Evolutionary conservation across 2,797 vertebrate species (phyloP), one percentile per base, ranked within the genome.

Genomic region (Remorina albescens): DNA sequence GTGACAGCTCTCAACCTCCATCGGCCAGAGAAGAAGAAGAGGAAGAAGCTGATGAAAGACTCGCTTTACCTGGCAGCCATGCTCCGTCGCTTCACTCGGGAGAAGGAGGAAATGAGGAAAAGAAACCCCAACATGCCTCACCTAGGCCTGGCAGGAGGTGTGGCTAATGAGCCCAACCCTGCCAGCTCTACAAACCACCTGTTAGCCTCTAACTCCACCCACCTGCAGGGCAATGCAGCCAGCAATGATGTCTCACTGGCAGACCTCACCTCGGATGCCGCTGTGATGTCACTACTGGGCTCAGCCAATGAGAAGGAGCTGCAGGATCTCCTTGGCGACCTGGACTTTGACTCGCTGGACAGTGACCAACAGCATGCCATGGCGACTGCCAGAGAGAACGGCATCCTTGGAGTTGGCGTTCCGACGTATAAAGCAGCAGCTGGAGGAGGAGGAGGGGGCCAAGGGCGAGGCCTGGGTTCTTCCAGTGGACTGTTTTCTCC

Each of bases 21-120:
- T 62, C 96, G 96, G 46, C 96, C 96, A 6, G 97, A 99, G 89
- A 99, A 99, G 91, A 95, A 95, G 90, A 98, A 97, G 95, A 96
- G 96, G 81, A 99, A 98, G 93, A 98, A 97, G 78, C 81, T 97
- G 53, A 97, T 97, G 91, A 99, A 98, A 90, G 96, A 99, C 88
- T 97, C 97, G 0, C 90, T 97, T 57, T 97, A 96, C 73, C 87
- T 99, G 84, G 96, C 97, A 54, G 97, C 97, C 86, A 99, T 99
- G 97, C 94, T 99, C 57, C 93, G 94, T 55, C 97, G 97, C 85
- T 99, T 99, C 93, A 95, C 96, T 39, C 96, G 95, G 66, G 97
- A 99, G 89, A 99, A 99, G 88, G 97, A 99, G 89, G 96, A 96
- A 58, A 89, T 97, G 84, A 95, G 88, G 83, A 96, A 95, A 81